Percentiles rank a stretch among this genome's conserved stretches.
phyloP scores from a whole-genome alignment of 2,113 vertebrate genomes.

The Vulpes vulpes region DNA sequence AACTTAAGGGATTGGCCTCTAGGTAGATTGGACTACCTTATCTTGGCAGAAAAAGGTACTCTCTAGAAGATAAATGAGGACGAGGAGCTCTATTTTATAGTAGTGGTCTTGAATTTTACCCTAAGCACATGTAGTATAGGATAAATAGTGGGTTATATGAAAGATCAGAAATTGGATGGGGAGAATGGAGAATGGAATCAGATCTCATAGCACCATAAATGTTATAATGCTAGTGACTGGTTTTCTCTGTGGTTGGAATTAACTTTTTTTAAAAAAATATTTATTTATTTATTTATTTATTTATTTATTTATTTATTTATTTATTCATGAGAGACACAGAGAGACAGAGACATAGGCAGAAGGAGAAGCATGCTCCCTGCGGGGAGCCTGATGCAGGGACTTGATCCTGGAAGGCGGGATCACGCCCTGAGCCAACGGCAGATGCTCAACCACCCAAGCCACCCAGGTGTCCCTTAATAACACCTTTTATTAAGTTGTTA shows the following conservation, averaged over 20 bases:
- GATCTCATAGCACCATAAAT: neutral
- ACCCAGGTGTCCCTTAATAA: neutral
- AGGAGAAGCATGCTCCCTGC: too few relatives aligned
- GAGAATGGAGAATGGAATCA: neutral
- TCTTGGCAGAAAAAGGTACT: neutral
- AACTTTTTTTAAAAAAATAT: neutral
- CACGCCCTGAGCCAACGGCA: too few relatives aligned
- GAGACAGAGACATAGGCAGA: too few relatives aligned
- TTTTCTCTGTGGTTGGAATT: neutral
- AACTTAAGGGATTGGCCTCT: neutral
- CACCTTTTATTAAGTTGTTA: neutral
- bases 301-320: too few relatives aligned
- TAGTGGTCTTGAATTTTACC: neutral
- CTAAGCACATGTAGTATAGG: neutral
- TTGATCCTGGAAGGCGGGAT: too few relatives aligned
- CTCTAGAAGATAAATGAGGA: neutral
- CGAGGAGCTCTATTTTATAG: slow-evolving; percentile 18
- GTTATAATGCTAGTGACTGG: neutral
- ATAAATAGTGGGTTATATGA: neutral
- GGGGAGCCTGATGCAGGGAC: too few relatives aligned
- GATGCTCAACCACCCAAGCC: too few relatives aligned
- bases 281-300: too few relatives aligned
- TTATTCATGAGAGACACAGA: too few relatives aligned
- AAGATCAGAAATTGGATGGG: slow-evolving; percentile 2
- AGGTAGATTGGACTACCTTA: neutral